Percentiles rank a stretch among this genome's conserved stretches.
Conservation (phyloP, 2,888 invertebrate genomes). For the Xestia xanthographa region DNA sequence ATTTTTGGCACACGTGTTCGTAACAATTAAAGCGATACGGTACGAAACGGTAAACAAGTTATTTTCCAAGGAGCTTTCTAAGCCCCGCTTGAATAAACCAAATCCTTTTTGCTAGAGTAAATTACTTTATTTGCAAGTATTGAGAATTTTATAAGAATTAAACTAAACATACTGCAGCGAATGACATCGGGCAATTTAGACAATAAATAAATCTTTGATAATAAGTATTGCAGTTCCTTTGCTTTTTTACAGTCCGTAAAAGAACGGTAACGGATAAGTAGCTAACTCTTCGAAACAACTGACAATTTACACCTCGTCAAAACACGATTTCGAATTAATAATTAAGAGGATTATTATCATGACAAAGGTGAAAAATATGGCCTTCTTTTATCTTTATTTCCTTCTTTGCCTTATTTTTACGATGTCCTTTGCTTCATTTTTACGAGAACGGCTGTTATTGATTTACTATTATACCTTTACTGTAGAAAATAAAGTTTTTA, state of each 20-base stretch:
- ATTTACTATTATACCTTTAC: background rate
- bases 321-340: conserved; percentile 22
- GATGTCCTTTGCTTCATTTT: background rate
- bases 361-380: background rate
- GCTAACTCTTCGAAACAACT: background rate
- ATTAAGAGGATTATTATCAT: background rate
- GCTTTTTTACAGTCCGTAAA: background rate
- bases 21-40: background rate
- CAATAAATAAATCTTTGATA: background rate
- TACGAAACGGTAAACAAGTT: background rate
- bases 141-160: background rate
- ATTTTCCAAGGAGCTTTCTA: background rate
- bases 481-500: background rate
- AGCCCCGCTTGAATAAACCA: background rate
- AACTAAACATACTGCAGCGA: background rate
- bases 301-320: conserved; percentile 10
- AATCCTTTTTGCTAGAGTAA: background rate
- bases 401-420: background rate
- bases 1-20: background rate
- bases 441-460: background rate
- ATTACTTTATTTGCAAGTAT: background rate
- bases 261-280: background rate
- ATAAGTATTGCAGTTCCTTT: background rate
- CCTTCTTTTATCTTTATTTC: background rate
- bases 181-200: background rate